Conservation (phyloP, 2,888 invertebrate genomes). For the Spicauda simplicius region DNA sequence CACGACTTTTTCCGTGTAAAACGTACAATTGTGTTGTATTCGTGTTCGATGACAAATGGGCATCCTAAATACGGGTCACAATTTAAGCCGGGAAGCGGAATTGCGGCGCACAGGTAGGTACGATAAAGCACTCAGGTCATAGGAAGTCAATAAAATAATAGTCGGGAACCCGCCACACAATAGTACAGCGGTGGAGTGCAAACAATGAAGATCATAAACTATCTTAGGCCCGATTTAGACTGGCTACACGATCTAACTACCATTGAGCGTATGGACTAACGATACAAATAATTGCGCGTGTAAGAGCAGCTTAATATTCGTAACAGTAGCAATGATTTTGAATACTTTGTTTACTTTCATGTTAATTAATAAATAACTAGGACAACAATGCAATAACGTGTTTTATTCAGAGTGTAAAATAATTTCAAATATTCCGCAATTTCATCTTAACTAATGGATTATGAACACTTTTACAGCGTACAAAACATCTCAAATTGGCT, state of each 20-base stretch:
- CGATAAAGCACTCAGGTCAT: conserved; percentile 39
- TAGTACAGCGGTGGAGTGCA: conserved; percentile 52
- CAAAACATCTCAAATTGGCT: no score
- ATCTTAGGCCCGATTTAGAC: conserved; percentile 45
- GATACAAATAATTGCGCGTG: neutral
- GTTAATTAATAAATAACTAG: no score
- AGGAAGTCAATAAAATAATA: conserved; percentile 75
- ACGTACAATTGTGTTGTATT: conserved; percentile 17
- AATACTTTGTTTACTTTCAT: no score
- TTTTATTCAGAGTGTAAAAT: no score
- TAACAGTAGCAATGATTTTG: no score
- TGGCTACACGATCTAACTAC: conserved; percentile 29
- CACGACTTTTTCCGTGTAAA: neutral
- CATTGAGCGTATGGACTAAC: conserved; percentile 2
- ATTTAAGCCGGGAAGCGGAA: conserved; percentile 30
- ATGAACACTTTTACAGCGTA: no score
- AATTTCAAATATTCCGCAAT: no score
- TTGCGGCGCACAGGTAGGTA: conserved; percentile 26
- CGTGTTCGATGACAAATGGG: conserved; percentile 22
- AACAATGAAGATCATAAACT: conserved; percentile 69
- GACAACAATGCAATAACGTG: no score
- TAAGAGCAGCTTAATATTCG: neutral
- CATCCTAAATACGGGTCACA: conserved; percentile 26
- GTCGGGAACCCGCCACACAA: conserved; percentile 56
- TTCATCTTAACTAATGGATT: no score